Evolutionary conservation across 2,888 invertebrate species (phyloP).

Genomic region (Pyrrhosoma nymphula): DNA sequence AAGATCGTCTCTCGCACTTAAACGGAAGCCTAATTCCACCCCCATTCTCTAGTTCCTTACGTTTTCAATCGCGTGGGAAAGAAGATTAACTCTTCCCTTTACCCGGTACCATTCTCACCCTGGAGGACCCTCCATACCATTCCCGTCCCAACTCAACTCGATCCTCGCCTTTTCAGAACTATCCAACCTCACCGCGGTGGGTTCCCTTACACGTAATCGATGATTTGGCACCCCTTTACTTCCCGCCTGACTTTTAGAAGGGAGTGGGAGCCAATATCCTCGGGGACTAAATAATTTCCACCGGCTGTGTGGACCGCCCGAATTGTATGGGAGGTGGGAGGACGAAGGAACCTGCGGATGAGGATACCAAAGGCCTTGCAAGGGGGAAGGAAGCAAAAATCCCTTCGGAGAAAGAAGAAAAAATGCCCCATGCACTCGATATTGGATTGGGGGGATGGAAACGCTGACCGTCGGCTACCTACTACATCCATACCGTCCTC

Average conservation of each 20-base stretch:
- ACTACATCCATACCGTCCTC: neutral
- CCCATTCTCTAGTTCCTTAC: neutral
- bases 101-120: neutral
- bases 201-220: constrained; percentile 31
- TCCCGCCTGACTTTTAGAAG: neutral
- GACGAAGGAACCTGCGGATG: neutral
- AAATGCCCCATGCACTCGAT: neutral
- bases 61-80: neutral
- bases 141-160: neutral
- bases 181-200: neutral
- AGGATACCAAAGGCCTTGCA: neutral
- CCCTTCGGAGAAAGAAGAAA: neutral
- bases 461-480: neutral
- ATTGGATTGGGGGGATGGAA: neutral
- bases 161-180: neutral
- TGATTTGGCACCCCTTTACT: neutral
- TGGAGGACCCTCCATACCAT: neutral
- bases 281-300: neutral
- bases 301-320: neutral
- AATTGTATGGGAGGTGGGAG: neutral
- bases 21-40: no score
- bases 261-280: neutral
- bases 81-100: neutral
- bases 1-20: no score
- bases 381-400: neutral